Base-by-base conservation (phyloP, 2,888 invertebrate genomes). In the Ceriagrion tenellum region DNA sequence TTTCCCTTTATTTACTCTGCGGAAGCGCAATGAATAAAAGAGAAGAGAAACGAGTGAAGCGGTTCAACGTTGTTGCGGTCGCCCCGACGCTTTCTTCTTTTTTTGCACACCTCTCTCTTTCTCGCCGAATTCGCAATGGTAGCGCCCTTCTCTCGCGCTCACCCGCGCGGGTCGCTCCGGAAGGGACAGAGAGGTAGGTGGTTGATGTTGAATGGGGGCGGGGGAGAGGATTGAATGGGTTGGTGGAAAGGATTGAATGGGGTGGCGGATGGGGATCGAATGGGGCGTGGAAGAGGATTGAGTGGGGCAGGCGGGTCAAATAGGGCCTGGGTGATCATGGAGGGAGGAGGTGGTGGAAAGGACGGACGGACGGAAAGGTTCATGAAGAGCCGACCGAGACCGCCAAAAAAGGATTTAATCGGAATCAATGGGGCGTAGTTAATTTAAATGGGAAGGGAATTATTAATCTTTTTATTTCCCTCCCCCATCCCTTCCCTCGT, bases 1-100 rank as follows among this genome's bases (percentile, higher is more conserved):
- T 69, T 59, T 69, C 81, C 4, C 81, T 81, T 81, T 81, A 81
- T 81, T 81, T 81, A 81, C 81, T 35, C 81, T 35, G 81, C 30
- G 81, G 81, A 59, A 26, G 35, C 35, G 81, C 81, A 81, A 81
- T 81, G 81, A 81, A 81, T 81, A 81, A 89, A 89, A 89, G 55
- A 55, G 55, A 26, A 13, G 47, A 47, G 47, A n/a, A 13, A 89
- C 55, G 55, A 89, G 55, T 55, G 89, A 89, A 55, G 89, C 40
- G 47, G 89, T 89, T 89, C 35, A 89, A 40, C 55, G 89, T 89
- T 89, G 89, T 89, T 89, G 89, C 89, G 89, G 89, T 89, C 55
- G 26, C 23, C n/a, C n/a, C 55, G 55, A 13, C 26, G 55, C 55
- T 89, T 55, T n/a, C 26, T 26, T 89, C 26, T 55, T 89, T 59